These are phyloP conservation scores for Limnodromus scolopaceus DNA, from an alignment of 2,797 vertebrate species.

Conservation along the genomic window DNA sequence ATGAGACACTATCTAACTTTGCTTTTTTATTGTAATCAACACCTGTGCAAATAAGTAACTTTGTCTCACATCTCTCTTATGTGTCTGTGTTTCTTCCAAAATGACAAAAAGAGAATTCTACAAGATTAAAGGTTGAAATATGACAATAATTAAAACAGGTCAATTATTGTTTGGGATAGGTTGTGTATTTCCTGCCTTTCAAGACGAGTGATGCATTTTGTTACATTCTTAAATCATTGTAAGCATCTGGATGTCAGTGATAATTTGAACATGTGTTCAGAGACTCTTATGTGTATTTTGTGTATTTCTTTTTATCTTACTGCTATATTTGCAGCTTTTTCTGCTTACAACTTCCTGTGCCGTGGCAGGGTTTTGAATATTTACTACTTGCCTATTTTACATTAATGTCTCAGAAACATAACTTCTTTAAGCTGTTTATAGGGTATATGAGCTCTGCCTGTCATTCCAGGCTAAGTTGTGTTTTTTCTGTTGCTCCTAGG, in stretches of 20 bases:
- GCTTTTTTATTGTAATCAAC: not conserved
- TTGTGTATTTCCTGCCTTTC: not conserved
- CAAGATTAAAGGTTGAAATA: not conserved
- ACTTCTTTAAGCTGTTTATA: not conserved
- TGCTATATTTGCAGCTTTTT: not conserved
- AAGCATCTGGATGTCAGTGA: not conserved
- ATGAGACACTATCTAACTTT: not conserved
- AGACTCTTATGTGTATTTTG: not conserved
- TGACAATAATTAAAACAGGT: not conserved
- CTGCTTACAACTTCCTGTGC: not conserved
- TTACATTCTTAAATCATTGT: not conserved
- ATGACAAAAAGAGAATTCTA: not conserved
- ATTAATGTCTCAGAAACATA: not conserved
- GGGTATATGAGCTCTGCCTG: not conserved
- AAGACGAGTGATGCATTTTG: not conserved
- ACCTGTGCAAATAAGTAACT: not conserved
- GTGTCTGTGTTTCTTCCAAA: not conserved
- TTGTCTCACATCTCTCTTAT: not conserved
- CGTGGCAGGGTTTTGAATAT: not conserved
- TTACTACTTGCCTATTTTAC: not conserved
- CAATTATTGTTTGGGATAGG: not conserved
- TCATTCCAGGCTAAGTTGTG: not conserved
- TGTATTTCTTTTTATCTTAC: not conserved
- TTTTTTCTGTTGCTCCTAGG: conserved; percentile 74
- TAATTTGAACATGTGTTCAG: not conserved